Conservation (phyloP, 2,888 invertebrate genomes). For the Ferdinandea cuprea region DNA sequence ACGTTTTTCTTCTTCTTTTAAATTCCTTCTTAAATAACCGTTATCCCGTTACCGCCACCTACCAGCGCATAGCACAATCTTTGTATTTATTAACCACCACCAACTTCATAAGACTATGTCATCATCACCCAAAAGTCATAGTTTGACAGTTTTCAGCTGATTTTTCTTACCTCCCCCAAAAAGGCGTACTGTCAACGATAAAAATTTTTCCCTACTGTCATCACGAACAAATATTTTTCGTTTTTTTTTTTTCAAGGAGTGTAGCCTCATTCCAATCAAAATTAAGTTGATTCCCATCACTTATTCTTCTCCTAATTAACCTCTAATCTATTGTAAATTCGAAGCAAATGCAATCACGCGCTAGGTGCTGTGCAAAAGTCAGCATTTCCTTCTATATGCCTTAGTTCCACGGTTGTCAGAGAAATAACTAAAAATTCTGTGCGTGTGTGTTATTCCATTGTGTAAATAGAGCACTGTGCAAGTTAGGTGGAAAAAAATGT, state of each 20-base stretch:
- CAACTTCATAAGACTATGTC: constrained; percentile 45
- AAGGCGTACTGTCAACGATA: constrained; percentile 51
- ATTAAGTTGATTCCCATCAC: constrained; percentile 43
- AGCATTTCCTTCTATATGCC: constrained; percentile 43
- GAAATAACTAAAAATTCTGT: constrained; percentile 49
- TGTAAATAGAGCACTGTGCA: constrained; percentile 61
- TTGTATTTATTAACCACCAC: neutral
- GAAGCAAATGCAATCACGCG: constrained; percentile 36
- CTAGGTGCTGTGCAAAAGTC: constrained; percentile 3
- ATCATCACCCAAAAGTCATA: constrained; percentile 45
- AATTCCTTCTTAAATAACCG: neutral
- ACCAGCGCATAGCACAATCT: neutral
- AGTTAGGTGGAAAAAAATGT: constrained; percentile 82
- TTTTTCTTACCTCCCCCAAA: constrained; percentile 55
- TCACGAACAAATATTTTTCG: constrained; percentile 55
- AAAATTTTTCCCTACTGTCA: constrained; percentile 66
- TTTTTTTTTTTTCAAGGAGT: constrained; percentile 68
- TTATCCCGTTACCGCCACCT: constrained; percentile 13
- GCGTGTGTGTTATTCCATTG: constrained; percentile 56
- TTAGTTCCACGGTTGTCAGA: constrained; percentile 22
- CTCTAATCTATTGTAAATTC: constrained; percentile 5
- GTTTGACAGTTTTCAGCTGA: constrained; percentile 68
- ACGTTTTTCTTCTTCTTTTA: neutral
- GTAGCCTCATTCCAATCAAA: constrained; percentile 58
- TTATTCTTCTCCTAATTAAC: constrained; percentile 27